Evolutionary conservation across 1,140 invertebrate genomes (phyloP).

Genomic region (Babylonia areolata): DNA sequence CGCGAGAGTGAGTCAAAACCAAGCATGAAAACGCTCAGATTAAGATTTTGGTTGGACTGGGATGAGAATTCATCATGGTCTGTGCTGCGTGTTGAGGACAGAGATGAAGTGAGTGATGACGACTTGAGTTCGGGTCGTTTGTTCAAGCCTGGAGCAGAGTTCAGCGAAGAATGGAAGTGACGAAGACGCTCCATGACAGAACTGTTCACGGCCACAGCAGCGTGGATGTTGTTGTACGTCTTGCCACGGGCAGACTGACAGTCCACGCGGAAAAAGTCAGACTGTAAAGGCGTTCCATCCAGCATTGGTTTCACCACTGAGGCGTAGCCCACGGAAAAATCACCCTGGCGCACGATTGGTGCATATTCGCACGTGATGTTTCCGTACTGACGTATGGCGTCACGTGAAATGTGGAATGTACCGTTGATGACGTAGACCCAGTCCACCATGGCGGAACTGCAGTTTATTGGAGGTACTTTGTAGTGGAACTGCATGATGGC

Average conservation of each 20-base stretch:
- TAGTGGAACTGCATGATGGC: conserved; percentile 84
- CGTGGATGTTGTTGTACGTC: conserved; percentile 63
- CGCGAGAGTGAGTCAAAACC: conserved; percentile 93
- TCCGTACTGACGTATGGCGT: conserved; percentile 43
- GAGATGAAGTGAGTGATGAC: neutral
- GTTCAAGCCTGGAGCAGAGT: neutral
- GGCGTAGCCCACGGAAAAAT: conserved; percentile 35
- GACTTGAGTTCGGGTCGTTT: neutral
- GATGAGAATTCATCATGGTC: neutral
- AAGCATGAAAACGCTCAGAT: conserved; percentile 89
- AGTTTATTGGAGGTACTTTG: conserved; percentile 79
- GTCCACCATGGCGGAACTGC: conserved; percentile 76
- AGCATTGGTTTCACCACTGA: conserved; percentile 42
- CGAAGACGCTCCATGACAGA: conserved; percentile 3
- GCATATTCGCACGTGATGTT: conserved; percentile 57
- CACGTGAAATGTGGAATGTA: conserved; percentile 43
- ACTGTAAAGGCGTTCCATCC: conserved; percentile 45
- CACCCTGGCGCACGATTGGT: conserved; percentile 49
- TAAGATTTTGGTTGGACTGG: neutral
- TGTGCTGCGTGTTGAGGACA: no score
- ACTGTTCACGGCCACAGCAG: conserved; percentile 53
- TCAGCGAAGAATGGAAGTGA: no score
- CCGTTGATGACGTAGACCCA: conserved; percentile 59
- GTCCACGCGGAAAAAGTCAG: conserved; percentile 62
- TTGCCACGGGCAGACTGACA: conserved; percentile 52